Percentiles rank a stretch among this genome's conserved stretches.
Conservation (phyloP, 2,113 vertebrate species). For the Percopsis transmontana region DNA sequence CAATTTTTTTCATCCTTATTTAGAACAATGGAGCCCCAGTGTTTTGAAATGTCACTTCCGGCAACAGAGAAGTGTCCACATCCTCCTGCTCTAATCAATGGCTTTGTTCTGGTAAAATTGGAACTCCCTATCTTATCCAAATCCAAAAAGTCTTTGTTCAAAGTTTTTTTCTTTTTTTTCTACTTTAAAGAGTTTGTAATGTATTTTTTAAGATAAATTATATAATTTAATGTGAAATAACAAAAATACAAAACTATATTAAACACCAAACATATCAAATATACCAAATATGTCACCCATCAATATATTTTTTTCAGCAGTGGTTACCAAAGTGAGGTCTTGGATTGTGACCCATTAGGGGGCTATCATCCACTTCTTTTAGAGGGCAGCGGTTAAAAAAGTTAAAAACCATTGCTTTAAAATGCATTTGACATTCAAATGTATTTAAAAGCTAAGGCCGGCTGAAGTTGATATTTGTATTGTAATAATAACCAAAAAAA, state of each 20-base stretch:
- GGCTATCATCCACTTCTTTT: too few relatives aligned
- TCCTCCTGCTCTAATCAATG: conserved; percentile 83
- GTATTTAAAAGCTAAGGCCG: too few relatives aligned
- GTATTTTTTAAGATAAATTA: background rate
- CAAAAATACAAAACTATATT: background rate
- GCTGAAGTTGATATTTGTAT: too few relatives aligned
- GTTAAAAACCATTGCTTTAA: too few relatives aligned
- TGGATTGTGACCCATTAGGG: too few relatives aligned
- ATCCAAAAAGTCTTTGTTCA: background rate
- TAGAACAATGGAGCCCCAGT: conserved; percentile 87
- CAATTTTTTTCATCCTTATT: conserved; percentile 7
- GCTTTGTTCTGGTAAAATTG: conserved; percentile 82
- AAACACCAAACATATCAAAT: too few relatives aligned
- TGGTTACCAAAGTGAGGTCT: too few relatives aligned
- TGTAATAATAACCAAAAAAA: too few relatives aligned
- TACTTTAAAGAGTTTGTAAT: background rate
- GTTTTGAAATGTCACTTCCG: conserved; percentile 79
- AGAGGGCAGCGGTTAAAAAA: too few relatives aligned
- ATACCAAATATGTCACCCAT: too few relatives aligned
- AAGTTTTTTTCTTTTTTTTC: background rate
- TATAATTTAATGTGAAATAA: background rate
- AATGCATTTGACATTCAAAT: too few relatives aligned
- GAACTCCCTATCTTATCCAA: background rate
- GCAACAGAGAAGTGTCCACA: conserved; percentile 75
- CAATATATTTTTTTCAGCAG: too few relatives aligned